phyloP scores from a whole-genome alignment of 2,888 invertebrate species.

The Calameuta pallipes region DNA sequence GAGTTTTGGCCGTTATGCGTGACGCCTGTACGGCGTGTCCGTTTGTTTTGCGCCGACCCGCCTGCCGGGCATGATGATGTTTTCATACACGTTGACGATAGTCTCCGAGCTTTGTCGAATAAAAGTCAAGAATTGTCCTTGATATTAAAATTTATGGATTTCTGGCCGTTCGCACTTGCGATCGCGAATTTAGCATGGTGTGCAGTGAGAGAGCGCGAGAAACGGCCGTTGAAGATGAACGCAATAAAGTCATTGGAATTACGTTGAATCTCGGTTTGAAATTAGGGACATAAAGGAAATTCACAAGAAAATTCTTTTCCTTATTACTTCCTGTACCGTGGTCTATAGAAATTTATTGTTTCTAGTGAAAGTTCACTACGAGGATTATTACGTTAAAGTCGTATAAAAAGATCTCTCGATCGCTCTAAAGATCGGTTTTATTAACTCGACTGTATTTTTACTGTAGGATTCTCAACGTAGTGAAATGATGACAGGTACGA shows the following conservation, averaged over 20 bases:
- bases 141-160: background rate
- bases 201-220: background rate
- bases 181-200: background rate
- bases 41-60: constrained; percentile 4
- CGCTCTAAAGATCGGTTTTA: background rate
- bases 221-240: background rate
- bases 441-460: background rate
- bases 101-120: background rate
- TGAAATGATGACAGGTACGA: background rate
- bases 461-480: background rate
- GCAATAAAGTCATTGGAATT: background rate
- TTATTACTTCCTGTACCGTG: background rate
- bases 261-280: background rate
- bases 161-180: background rate
- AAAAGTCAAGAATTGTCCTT: background rate
- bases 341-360: background rate
- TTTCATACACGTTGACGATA: background rate
- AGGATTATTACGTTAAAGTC: background rate
- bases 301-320: background rate
- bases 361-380: background rate
- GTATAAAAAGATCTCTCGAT: background rate
- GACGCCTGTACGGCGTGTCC: background rate
- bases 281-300: background rate
- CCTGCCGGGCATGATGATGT: background rate
- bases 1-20: constrained; percentile 9